These are phyloP conservation scores for Zophobas atratus DNA, from an alignment of 1,140 invertebrate species.

Conservation along the genomic window DNA sequence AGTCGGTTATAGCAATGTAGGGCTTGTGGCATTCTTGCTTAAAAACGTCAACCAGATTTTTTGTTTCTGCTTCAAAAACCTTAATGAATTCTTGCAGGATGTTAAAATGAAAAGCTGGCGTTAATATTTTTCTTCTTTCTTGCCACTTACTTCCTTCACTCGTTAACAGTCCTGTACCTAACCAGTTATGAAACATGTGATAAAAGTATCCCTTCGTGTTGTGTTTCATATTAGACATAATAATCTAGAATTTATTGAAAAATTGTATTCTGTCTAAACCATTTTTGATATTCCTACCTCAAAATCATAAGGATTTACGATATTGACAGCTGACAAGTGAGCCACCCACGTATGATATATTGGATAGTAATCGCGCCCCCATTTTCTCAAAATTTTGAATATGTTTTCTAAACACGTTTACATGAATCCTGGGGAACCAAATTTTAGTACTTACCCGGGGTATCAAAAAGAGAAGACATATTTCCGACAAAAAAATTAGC, in stretches of 20 bases:
- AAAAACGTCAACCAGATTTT: constrained; percentile 69
- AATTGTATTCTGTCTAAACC: too few species aligned
- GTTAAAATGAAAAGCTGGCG: constrained; percentile 84
- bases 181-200: constrained; percentile 57
- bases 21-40: constrained; percentile 17
- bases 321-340: constrained; percentile 3
- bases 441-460: constrained; percentile 16
- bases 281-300: background rate
- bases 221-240: constrained; percentile 25
- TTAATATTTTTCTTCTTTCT: constrained; percentile 77
- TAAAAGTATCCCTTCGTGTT: constrained; percentile 1
- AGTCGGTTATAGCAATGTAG: constrained; percentile 17
- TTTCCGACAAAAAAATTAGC: background rate
- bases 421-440: background rate
- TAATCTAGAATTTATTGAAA: constrained; percentile 11
- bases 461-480: background rate
- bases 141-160: constrained; percentile 76
- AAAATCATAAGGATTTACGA: constrained; percentile 26
- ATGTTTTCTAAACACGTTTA: constrained; percentile 1
- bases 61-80: constrained; percentile 78
- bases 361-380: constrained; percentile 22
- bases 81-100: constrained; percentile 81
- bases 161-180: constrained; percentile 17
- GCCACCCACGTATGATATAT: constrained; percentile 16
- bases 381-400: constrained; percentile 28